Base-by-base conservation (phyloP, 2,797 vertebrate genomes). In the Gallirallus australis region DNA sequence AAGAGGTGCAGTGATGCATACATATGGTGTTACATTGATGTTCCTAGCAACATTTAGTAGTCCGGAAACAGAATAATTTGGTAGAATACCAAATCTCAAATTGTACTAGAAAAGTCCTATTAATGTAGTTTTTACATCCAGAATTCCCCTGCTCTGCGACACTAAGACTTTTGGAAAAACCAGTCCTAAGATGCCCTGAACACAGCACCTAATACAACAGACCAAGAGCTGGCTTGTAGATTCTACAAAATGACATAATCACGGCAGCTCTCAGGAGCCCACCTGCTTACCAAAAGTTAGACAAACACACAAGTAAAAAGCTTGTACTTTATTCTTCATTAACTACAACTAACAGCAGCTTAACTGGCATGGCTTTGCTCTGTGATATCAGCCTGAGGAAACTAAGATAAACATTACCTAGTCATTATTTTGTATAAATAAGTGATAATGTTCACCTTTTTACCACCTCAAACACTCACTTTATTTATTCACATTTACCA, bases 391-490 rank as follows among this genome's bases (percentile, higher is more conserved):
- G 81, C 54, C 80, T 28, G 35, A 76, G 54, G 66, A 96, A 86
- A 69, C 18, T 9, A 27, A 88, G n/a, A 82, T 89, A 95, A 94
- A 31, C 6, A 31, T 83, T 69, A 37, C 7, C 24, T 28, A 69
- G 31, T 57, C 21, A 57, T 83, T n/a, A 45, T 78, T 86, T 75
- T 77, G 31, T 93, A 91, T 53, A 96, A 91, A 35, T 70, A 87
- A 87, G 27, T 72, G 10, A 88, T 54, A 86, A 91, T 66, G 89
- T 61, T 70, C 66, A 93, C 70, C 42, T 86, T 93, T 69, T 89
- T 90, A 70, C 48, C 94, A 91, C 61, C 25, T 89, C 52, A 87
- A 93, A 89, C 28, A 48, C 45, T 92, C 48, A 42, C 9, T 90
- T 89, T 79, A 76, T 90, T 90, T 82, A 90, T 86, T 91, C 56